Evolutionary conservation across 2,888 invertebrate species (phyloP), one percentile per base, ranked within the genome.

Genomic region (Nomada ferruginata): DNA sequence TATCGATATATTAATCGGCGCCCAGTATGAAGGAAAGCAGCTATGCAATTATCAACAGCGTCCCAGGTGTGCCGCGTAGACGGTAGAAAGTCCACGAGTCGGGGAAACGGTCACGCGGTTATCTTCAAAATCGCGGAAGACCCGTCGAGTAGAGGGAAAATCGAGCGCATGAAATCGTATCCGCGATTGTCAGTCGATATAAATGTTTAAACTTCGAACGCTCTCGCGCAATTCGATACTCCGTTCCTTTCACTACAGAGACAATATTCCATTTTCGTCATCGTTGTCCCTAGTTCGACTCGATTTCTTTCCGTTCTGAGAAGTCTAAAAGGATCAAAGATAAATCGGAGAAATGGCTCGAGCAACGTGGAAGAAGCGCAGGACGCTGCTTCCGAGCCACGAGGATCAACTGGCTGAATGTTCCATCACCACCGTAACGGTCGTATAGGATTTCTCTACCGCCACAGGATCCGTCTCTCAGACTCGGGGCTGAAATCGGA

Each of bases 61-160:
- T 42, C 13, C 61, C 74, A 60, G 70, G 26, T 61, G 78, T 63
- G 50, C 23, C 15, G 36, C 23, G 2, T 11, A 23, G 47, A 20
- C 2, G 26, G 18, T 9, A 15, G 26, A 13, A 60, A 55, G 52
- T 36, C 44, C 29, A 57, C 15, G 52, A 23, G 18, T 64, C 65
- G 79, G 66, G 81, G 68, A 87, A 78, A 73, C 60, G 68, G 84
- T 87, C 80, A 84, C 87, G 81, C 85, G 71, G 70, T 61, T 83
- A 84, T 82, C 82, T 82, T 76, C 81, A 84, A 85, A 84, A 76
- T 87, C 70, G 86, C 82, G 88, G 68, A 75, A 86, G 88, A 87
- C 87, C 87, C 86, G 87, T 87, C 88, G 87, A 87, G 76, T 70
- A 65, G n/a, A 44, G 68, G 11, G 61, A 64, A 52, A 26, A 26